phyloP scores from a whole-genome alignment of 23 tunicate genomes.

The Phallusia fumigata region DNA sequence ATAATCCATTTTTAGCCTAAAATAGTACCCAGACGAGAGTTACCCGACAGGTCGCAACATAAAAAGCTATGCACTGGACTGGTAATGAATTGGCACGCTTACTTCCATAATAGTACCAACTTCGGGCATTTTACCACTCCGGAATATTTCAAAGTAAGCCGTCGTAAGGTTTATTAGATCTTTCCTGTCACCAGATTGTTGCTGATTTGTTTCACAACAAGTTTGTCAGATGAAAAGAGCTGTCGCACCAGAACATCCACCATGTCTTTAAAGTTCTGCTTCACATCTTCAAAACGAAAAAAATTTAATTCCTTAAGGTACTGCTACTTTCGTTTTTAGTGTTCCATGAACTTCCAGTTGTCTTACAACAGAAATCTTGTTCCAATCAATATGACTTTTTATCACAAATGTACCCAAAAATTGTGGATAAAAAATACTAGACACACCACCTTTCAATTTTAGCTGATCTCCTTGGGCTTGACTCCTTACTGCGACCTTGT shows the following conservation, averaged over 20 bases:
- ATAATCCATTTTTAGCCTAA: too few relatives aligned
- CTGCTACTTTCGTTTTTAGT: not conserved
- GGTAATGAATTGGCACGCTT: not conserved
- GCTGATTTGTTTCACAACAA: not conserved
- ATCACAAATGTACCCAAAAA: too few relatives aligned
- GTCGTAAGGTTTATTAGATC: not conserved
- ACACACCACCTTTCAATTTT: too few relatives aligned
- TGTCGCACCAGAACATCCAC: not conserved
- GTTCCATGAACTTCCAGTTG: not conserved
- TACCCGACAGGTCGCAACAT: not conserved
- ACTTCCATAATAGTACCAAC: not conserved
- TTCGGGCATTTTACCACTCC: constrained; percentile 11
- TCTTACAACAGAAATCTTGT: too few relatives aligned
- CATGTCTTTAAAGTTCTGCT: not conserved
- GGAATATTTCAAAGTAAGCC: not conserved
- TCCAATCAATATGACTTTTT: too few relatives aligned
- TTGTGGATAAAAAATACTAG: too few relatives aligned
- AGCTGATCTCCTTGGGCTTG: constrained; percentile 5
- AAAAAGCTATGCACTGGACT: not conserved
- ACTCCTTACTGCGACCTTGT: constrained; percentile 17
- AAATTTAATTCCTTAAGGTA: not conserved
- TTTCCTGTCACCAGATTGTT: not conserved
- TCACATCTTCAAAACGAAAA: not conserved
- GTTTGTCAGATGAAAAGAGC: not conserved
- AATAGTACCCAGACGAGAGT: too few relatives aligned